A percentile compares a stretch with the other conserved stretches of the same genome.
Conservation (phyloP, 1,140 invertebrate species). For the Halesus radiatus region DNA sequence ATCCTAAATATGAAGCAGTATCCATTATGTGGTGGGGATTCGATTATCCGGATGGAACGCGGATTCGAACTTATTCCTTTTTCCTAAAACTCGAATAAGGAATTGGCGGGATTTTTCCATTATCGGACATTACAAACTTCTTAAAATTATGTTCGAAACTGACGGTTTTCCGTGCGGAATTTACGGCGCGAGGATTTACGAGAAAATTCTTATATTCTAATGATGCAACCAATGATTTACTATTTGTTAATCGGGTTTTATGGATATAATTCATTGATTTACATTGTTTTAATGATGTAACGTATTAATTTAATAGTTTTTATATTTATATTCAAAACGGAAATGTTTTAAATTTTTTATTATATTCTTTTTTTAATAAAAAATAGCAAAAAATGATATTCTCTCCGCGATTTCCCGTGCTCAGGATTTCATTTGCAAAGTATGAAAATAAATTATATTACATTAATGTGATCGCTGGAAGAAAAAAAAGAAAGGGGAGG, state of each 20-base stretch:
- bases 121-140: slow-evolving; percentile 22
- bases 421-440: too few relatives aligned
- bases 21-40: slow-evolving; percentile 27
- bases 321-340: too few relatives aligned
- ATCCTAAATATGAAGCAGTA: slow-evolving; percentile 24
- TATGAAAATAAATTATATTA: too few relatives aligned
- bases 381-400: too few relatives aligned
- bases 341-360: too few relatives aligned
- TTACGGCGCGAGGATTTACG: neutral
- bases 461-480: too few relatives aligned
- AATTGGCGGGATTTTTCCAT: neutral
- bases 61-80: slow-evolving; percentile 19
- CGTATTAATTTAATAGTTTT: too few relatives aligned
- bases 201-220: neutral
- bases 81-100: neutral
- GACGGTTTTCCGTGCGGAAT: neutral
- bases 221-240: neutral
- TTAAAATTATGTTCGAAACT: slow-evolving; percentile 1
- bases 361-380: too few relatives aligned
- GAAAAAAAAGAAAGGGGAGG: too few relatives aligned
- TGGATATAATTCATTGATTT: too few relatives aligned
- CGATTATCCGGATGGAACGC: slow-evolving; percentile 29
- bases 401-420: too few relatives aligned
- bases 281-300: too few relatives aligned
- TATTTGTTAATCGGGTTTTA: neutral